Base-by-base conservation (phyloP, 1,140 invertebrate species). In the Cydia splendana region DNA sequence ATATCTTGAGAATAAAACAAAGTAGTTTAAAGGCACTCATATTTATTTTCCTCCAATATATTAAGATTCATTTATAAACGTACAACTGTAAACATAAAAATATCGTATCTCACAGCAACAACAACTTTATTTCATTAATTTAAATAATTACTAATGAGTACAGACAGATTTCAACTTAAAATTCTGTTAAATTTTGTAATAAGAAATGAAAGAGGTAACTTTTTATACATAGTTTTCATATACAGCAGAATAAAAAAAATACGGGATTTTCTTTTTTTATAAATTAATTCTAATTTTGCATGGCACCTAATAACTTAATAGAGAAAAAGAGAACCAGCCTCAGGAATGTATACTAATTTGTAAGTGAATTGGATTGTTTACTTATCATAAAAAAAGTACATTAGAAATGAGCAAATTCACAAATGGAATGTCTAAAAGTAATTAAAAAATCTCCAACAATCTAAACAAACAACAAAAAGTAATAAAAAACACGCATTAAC, bases 91-190 rank as follows among this genome's bases (percentile, higher is more conserved):
- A 86, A 89, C 84, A 82, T 86, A 77, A 87, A 84, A 87, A 85
- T 86, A 89, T 88, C 83, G 82, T 88, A 89, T 90, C 87, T 89
- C 87, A 90, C 85, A 85, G 85, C 86, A 77, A 88, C 84, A 90
- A 87, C 80, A 84, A 84, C 75, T 77, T 78, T 69, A 45, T 62
- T 48, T 71, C 34, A 79, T 65, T 69, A 76, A 65, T 80, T 38
- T 38, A 67, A 65, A 80, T 76, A 79, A 79, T 76, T 78, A 75
- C 76, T 30, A 30, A 12, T 81, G 74, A 81, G 78, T 78, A 79
- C 77, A 38, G 30, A 71, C 30, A 71, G 28, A 42, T 18, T 71
- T 34, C 12, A 42, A 18, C 67, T 51, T 3, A 62, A 62, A 24
- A 62, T 62, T 62, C 67, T 71, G 18, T 69, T 34, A 69, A 9